A percentile compares a stretch with the other conserved stretches of the same genome.
These are phyloP conservation scores for Cherax destructor DNA, from an alignment of 1,140 invertebrate species.

Conservation along the genomic window DNA sequence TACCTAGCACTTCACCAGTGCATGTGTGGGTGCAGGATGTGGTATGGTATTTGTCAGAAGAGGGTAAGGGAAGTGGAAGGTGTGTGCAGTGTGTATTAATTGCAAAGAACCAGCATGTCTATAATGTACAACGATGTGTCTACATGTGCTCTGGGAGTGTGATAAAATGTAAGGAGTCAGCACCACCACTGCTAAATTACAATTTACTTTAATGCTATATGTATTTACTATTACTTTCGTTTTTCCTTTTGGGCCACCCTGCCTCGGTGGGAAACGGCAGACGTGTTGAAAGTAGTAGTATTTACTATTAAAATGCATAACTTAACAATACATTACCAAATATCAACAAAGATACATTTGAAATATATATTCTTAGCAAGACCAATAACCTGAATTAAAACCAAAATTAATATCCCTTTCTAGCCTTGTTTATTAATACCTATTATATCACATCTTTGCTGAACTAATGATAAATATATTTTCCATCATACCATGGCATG, in stretches of 20 bases:
- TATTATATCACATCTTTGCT: neutral
- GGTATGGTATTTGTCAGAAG: no score
- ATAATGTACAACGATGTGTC: no score
- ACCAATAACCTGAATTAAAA: neutral
- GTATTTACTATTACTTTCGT: no score
- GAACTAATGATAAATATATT: neutral
- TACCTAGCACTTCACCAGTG: no score
- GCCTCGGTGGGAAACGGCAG: no score
- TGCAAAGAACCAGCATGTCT: no score
- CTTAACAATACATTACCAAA: conserved; percentile 28
- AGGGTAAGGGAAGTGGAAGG: no score
- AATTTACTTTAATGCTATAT: neutral
- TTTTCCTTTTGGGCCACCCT: no score
- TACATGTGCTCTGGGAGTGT: no score
- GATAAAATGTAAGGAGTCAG: neutral
- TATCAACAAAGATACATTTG: neutral
- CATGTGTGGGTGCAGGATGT: no score
- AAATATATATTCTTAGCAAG: neutral
- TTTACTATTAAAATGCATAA: neutral
- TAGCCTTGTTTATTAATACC: neutral
- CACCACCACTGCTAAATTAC: neutral
- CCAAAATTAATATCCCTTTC: neutral
- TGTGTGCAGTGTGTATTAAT: no score
- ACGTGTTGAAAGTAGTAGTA: no score
- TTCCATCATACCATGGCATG: neutral